Base-by-base conservation (phyloP, 2,113 vertebrate genomes). In the Chroicocephalus ridibundus region DNA sequence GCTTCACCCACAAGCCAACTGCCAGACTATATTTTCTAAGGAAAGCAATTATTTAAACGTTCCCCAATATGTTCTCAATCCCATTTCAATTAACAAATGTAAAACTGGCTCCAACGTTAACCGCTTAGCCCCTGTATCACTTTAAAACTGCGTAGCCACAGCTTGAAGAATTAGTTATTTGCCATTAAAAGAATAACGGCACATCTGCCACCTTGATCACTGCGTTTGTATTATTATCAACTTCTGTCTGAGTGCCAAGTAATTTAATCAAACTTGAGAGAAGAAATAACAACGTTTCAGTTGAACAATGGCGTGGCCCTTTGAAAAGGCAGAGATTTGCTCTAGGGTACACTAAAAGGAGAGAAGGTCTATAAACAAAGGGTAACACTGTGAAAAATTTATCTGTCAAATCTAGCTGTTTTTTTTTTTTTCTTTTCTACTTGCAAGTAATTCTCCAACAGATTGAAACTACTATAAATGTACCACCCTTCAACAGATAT, bases 171-270 rank as follows among this genome's bases (percentile, higher is more conserved):
- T 92, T 91, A 81, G 47, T 76, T 89, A 51, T 82, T 89, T 94
- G 83, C 70, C 81, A 89, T 44, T 82, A 46, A 61, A 70, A 94
- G 91, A 89, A 85, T 95, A 97, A 82, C 36, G 21, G 81, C 95
- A 94, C 96, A 95, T 95, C 96, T 97, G 95, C 94, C 91, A 96
- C 94, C 95, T 96, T 94, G 72, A 96, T 96, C 86, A 87, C 10
- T 38, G 70, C 13, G 14, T 91, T 96, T 82, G 70, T 94, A 46
- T 91, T 92, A 96, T 86, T 91, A 93, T 82, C 91, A 86, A 71
- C 80, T 95, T 72, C 88, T 95, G 92, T 89, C 94, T 88, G 69
- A 75, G 74, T 78, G 95, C 92, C 95, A 95, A 94, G 93, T 87
- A 83, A 93, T 96, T 92, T 96, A 91, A 97, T 91, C 87, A 93